Conservation (phyloP, 2,888 invertebrate genomes). For the Ctena decussata region DNA sequence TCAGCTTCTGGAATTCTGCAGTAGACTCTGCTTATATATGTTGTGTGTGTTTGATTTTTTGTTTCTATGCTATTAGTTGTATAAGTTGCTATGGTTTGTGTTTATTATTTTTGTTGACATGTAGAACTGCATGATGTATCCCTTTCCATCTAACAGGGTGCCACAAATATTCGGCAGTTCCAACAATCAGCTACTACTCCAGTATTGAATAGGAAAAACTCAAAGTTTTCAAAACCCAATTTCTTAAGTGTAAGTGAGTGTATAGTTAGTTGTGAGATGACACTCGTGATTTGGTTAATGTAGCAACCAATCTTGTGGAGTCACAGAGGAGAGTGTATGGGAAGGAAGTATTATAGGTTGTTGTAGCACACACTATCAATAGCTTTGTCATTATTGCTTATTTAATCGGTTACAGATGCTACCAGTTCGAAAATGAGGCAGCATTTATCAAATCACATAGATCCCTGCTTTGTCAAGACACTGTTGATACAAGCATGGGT, state of each 20-base stretch:
- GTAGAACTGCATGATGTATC: constrained; percentile 68
- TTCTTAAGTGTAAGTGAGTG: constrained; percentile 82
- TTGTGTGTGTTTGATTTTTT: too few relatives aligned
- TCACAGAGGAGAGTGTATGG: neutral
- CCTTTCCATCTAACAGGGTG: constrained; percentile 76
- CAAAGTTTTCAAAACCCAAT: constrained; percentile 80
- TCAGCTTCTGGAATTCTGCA: neutral
- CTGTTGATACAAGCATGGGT: too few relatives aligned
- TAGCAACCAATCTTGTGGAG: neutral
- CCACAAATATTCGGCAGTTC: constrained; percentile 78
- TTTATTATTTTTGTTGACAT: constrained; percentile 42
- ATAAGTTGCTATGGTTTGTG: constrained; percentile 21
- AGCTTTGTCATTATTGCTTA: neutral
- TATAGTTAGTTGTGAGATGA: constrained; percentile 22
- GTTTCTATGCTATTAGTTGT: too few relatives aligned
- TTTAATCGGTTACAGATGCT: neutral
- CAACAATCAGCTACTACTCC: constrained; percentile 81
- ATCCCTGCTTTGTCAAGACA: too few relatives aligned
- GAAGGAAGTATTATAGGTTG: neutral
- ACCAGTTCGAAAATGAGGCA: too few relatives aligned
- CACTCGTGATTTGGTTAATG: neutral
- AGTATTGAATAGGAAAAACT: constrained; percentile 84
- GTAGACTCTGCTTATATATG: neutral
- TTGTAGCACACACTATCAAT: neutral
- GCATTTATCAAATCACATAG: too few relatives aligned